Percentiles rank a stretch among this genome's conserved stretches.
Conservation (phyloP, 2,797 vertebrate genomes). For the Brachymystax lenok region DNA sequence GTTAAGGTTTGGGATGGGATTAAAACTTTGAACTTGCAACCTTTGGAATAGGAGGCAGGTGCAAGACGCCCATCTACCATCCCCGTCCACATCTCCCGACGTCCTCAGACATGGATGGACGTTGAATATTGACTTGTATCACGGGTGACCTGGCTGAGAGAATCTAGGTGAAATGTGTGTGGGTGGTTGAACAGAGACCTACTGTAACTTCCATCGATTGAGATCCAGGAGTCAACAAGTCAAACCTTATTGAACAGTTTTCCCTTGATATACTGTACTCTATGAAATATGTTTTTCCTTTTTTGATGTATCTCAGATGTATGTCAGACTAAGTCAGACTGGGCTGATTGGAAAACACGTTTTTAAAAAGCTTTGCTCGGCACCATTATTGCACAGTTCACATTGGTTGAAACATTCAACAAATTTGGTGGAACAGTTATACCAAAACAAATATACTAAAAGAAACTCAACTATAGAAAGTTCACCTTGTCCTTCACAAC, state of each 20-base stretch:
- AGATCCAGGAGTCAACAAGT: not conserved
- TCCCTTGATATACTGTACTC: not conserved
- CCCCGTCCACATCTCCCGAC: no score
- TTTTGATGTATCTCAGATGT: not conserved
- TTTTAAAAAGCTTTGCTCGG: not conserved
- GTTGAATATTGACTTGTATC: no score
- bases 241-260: not conserved
- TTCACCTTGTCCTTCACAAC: conserved; percentile 67
- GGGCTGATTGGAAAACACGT: not conserved
- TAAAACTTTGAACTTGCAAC: no score
- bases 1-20: no score
- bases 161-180: not conserved
- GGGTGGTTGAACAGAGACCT: not conserved
- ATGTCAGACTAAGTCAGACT: not conserved
- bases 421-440: not conserved
- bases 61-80: no score
- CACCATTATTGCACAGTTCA: not conserved
- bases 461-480: conserved; percentile 30
- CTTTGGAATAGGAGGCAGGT: no score
- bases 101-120: no score
- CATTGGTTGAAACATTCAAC: not conserved
- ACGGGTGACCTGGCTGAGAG: not conserved
- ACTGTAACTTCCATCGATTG: not conserved
- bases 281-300: not conserved
- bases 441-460: conserved; percentile 54